Evolutionary conservation across 1,140 invertebrate genomes (phyloP).

Genomic region (Hermatobates lingyangjiaoensis): DNA sequence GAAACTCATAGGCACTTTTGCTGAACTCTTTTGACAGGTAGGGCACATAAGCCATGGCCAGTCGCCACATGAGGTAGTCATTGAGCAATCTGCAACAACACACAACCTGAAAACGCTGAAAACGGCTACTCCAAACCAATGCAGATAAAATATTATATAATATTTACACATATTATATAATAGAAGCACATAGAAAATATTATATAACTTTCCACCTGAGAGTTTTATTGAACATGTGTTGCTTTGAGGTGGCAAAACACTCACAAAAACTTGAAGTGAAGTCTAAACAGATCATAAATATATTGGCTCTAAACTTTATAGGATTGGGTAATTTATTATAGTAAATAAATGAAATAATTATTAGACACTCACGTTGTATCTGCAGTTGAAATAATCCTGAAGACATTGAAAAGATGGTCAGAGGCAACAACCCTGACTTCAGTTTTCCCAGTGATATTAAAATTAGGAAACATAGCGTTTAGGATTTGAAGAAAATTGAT

Average conservation of each 20-base stretch:
- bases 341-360: neutral
- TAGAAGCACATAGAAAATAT: too few relatives aligned
- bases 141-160: too few relatives aligned
- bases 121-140: too few relatives aligned
- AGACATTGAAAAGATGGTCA: slow-evolving; percentile 32
- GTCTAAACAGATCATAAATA: slow-evolving; percentile 1
- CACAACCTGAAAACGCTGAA: neutral
- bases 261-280: neutral
- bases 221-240: too few relatives aligned
- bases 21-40: slow-evolving; percentile 34
- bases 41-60: slow-evolving; percentile 32
- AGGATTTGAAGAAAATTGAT: slow-evolving; percentile 33
- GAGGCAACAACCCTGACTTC: slow-evolving; percentile 31
- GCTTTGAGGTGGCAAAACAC: too few relatives aligned
- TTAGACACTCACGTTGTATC: slow-evolving; percentile 26
- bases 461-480: slow-evolving; percentile 31
- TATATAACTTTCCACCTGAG: too few relatives aligned
- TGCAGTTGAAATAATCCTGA: slow-evolving; percentile 33
- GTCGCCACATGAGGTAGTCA: slow-evolving; percentile 39
- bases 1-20: slow-evolving; percentile 29
- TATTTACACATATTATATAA: too few relatives aligned
- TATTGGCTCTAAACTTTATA: neutral
- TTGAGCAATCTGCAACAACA: slow-evolving; percentile 29
- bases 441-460: slow-evolving; percentile 29
- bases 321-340: neutral